phyloP scores from a whole-genome alignment of 1,140 invertebrate genomes.

The Globodera ellingtonae region DNA sequence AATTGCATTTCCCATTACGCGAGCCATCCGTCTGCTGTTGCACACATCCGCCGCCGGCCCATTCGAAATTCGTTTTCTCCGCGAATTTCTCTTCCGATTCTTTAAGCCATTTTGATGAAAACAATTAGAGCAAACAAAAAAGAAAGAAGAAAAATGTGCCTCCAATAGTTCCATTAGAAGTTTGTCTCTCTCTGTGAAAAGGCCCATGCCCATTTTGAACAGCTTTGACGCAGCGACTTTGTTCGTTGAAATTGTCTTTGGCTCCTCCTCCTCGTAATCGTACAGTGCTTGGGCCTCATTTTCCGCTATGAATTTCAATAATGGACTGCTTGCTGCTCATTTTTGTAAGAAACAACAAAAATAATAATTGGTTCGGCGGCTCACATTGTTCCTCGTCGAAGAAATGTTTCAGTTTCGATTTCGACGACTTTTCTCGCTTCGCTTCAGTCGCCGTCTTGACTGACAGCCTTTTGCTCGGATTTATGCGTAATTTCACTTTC shows the following conservation, averaged over 20 bases:
- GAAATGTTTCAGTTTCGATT: background rate
- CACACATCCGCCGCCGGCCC: background rate
- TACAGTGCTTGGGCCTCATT: background rate
- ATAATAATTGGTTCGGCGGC: no score
- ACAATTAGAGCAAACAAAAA: no score
- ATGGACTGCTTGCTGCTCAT: no score
- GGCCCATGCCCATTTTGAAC: background rate
- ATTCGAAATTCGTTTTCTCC: background rate
- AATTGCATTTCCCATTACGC: conserved; percentile 37
- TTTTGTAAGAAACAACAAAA: no score
- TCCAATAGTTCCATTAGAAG: background rate
- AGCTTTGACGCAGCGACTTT: background rate
- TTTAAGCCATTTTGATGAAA: background rate
- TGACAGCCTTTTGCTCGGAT: conserved; percentile 65
- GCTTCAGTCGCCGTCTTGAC: conserved; percentile 70
- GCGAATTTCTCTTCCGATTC: background rate
- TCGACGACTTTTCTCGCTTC: conserved; percentile 64
- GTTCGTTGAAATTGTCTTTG: no score
- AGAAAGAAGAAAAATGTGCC: background rate
- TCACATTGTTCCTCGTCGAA: background rate
- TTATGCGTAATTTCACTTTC: background rate
- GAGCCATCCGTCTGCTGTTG: background rate
- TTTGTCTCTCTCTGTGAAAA: background rate
- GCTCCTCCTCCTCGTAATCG: background rate
- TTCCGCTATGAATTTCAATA: background rate